Evolutionary conservation across 1,140 invertebrate genomes (phyloP), one percentile per base, ranked within the genome.

Genomic region (Brachionus calyciflorus): DNA sequence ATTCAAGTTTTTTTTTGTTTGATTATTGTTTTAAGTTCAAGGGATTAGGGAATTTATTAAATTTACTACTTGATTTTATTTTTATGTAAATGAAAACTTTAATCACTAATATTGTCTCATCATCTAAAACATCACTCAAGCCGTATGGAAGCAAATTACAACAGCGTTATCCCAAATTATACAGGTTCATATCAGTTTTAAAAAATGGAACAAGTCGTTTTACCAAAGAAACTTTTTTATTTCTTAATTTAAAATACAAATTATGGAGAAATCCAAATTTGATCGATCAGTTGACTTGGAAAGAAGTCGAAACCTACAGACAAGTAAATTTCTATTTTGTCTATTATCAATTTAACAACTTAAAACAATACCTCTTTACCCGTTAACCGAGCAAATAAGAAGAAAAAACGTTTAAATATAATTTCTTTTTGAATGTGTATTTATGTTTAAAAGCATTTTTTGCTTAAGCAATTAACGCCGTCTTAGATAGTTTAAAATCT

Each of bases 91-190:
- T 65, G 60, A 65, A 41, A 65, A 24, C 4, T 21, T 26, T 65
- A 28, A 65, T 44, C 10, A 41, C 19, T 9, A 65, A 44, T 41
- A 65, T 60, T 60, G 26, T 60, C 6, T 6, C 37, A 24, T 65
- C 60, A 1, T 41, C 60, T 21, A 65, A 10, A 14, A 12, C 41
- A 12, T 44, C 19, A 2, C 24, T 65, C 12, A 65, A 44, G 24
- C 60, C 60, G 0, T 65, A 65, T 46, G 60, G 60, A 46, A 65
- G 37, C 24, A 65, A 46, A 65, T 41, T 65, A 24, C 60, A 65
- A 41, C 60, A 65, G 37, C 60, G 60, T 44, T 65, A 65, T 14
- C 60, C 60, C 9, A 65, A 65, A 65, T 19, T 65, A 14, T 65
- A 65, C 14, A 17, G 60, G 12, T 24, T 65, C 12, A 44, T 65